Conservation (phyloP, 2,113 vertebrate genomes). For the Dipodomys merriami region DNA sequence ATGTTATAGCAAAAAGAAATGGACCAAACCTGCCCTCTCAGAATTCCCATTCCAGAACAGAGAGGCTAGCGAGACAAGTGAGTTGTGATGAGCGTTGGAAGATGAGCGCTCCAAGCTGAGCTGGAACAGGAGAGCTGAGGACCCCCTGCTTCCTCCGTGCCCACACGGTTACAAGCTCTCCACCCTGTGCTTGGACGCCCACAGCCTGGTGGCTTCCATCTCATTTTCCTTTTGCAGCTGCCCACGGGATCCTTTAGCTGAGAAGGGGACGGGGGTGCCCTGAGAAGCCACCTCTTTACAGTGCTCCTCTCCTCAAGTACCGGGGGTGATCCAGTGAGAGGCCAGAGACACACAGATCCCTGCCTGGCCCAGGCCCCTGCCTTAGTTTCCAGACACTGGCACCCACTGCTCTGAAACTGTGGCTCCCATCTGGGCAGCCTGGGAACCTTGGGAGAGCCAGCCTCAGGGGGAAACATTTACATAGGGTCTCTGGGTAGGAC, state of each 20-base stretch:
- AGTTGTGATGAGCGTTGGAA: not conserved
- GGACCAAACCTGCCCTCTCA: not conserved
- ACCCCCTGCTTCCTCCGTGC: not conserved
- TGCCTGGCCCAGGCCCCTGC: too few species aligned
- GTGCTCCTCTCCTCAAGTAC: not conserved
- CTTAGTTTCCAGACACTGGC: not conserved
- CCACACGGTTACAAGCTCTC: not conserved
- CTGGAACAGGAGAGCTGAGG: not conserved
- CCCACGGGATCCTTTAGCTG: not conserved
- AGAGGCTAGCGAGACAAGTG: not conserved
- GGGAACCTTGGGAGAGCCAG: not conserved
- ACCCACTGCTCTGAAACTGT: not conserved
- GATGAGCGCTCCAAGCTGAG: rapidly evolving
- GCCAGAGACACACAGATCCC: not conserved
- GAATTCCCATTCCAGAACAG: not conserved
- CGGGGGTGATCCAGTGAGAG: not conserved
- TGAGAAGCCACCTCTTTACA: not conserved
- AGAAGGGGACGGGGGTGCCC: rapidly evolving
- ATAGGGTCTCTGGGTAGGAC: not conserved
- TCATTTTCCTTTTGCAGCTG: not conserved
- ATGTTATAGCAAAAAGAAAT: not conserved
- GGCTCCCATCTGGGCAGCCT: not conserved
- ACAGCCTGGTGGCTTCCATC: not conserved
- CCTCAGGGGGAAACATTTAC: not conserved
- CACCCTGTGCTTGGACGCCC: not conserved